Evolutionary conservation across 2,888 invertebrate species (phyloP).

Genomic region (Campoplex capitator): DNA sequence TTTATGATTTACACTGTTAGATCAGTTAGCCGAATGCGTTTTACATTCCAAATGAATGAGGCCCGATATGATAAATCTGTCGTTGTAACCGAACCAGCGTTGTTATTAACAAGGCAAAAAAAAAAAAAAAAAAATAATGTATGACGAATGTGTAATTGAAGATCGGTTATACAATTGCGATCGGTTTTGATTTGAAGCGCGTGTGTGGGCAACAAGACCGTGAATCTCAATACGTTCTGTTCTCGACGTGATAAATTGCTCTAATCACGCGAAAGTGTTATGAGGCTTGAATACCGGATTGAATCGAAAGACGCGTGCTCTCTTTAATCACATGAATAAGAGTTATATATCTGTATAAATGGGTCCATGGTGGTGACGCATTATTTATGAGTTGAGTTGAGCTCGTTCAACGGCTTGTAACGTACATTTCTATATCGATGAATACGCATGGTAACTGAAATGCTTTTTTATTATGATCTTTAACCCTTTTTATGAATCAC

Average conservation of each 20-base stretch:
- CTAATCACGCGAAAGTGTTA: constrained; percentile 40
- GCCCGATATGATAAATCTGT: background rate
- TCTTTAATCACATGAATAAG: background rate
- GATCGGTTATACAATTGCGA: constrained; percentile 5
- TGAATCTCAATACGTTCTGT: constrained; percentile 33
- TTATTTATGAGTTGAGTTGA: background rate
- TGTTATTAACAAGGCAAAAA: too few relatives aligned
- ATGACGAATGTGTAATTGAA: background rate
- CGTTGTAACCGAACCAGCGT: background rate
- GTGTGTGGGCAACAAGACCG: constrained; percentile 1
- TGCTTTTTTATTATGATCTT: constrained; percentile 19
- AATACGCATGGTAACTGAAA: constrained; percentile 8
- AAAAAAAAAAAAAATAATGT: background rate
- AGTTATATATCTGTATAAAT: background rate
- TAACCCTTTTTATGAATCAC: background rate
- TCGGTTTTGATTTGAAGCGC: background rate
- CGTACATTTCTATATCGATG: background rate
- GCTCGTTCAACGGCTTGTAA: background rate
- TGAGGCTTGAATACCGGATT: constrained; percentile 2
- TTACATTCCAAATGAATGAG: too few relatives aligned
- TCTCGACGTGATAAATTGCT: constrained; percentile 19
- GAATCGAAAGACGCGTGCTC: background rate
- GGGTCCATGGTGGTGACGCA: background rate
- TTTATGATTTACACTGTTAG: too few relatives aligned
- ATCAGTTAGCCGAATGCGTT: too few relatives aligned